Percentiles rank a stretch among this genome's conserved stretches.
phyloP scores from a whole-genome alignment of 2,113 vertebrate genomes.

The Talpa occidentalis region DNA sequence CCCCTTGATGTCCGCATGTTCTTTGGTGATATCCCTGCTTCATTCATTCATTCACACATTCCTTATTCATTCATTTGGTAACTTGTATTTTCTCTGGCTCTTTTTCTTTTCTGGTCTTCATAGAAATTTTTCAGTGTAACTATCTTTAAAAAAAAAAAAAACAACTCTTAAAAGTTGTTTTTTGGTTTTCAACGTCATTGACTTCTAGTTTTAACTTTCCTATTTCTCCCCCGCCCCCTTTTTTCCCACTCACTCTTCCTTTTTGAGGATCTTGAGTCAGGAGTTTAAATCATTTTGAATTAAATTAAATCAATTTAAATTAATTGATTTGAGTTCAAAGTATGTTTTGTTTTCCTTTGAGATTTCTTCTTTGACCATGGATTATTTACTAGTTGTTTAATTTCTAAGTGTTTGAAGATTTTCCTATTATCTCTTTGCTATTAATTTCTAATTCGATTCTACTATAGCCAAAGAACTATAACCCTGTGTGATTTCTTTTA shows the following conservation, averaged over 20 bases:
- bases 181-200: neutral
- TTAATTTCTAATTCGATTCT: too few species aligned
- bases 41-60: neutral
- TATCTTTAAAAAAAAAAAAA: neutral
- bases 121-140: neutral
- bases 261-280: neutral
- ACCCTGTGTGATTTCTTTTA: neutral
- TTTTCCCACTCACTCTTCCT: neutral
- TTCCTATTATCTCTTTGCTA: too few species aligned
- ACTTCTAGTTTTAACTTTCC: neutral
- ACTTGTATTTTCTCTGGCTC: neutral
- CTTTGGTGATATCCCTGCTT: neutral
- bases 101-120: neutral
- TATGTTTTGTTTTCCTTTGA: neutral
- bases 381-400: too few species aligned
- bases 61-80: neutral
- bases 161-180: neutral
- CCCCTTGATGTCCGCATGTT: neutral
- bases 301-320: too few species aligned
- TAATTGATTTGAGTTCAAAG: neutral
- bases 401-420: too few species aligned
- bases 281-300: neutral
- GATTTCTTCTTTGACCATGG: too few species aligned
- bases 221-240: neutral
- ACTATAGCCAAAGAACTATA: too few species aligned